Conservation (phyloP, 1,140 invertebrate genomes). For the Drosophila bocqueti region DNA sequence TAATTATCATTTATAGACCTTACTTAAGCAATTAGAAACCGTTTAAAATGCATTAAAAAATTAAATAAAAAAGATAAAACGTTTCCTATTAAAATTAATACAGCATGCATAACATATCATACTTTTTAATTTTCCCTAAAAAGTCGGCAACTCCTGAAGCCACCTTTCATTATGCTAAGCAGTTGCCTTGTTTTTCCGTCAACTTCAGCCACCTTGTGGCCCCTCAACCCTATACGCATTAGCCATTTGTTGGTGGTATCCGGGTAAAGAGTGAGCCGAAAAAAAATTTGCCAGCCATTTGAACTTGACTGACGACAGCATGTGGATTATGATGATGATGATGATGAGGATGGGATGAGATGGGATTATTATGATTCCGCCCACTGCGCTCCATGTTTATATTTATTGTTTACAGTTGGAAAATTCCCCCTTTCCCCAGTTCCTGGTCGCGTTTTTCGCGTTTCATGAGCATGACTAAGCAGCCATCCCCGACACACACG, state of each 20-base stretch:
- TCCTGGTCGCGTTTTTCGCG: slow-evolving; percentile 43
- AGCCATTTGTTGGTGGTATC: slow-evolving; percentile 39
- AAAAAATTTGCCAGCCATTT: slow-evolving; percentile 52
- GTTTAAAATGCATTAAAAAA: not conserved
- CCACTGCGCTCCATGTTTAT: slow-evolving; percentile 44
- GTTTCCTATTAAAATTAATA: slow-evolving; percentile 1
- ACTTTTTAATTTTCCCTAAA: slow-evolving; percentile 2
- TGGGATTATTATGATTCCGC: slow-evolving; percentile 43
- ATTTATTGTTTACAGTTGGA: slow-evolving; percentile 72
- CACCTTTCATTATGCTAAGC: slow-evolving; percentile 23
- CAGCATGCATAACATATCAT: slow-evolving; percentile 1
- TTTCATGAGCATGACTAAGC: slow-evolving; percentile 70
- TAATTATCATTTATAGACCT: not conserved
- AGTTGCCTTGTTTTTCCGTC: slow-evolving; percentile 8
- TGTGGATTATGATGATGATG: slow-evolving; percentile 39
- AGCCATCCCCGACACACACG: slow-evolving; percentile 28
- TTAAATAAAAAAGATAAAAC: not conserved
- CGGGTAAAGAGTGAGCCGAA: slow-evolving; percentile 33
- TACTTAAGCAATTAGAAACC: not conserved
- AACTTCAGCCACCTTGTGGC: slow-evolving; percentile 4
- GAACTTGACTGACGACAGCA: slow-evolving; percentile 58
- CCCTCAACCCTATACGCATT: slow-evolving; percentile 23
- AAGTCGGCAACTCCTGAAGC: slow-evolving; percentile 1
- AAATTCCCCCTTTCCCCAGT: slow-evolving; percentile 25
- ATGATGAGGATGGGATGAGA: slow-evolving; percentile 6